Evolutionary conservation across 2,888 invertebrate genomes (phyloP).

Genomic region (Abrostola tripartita): DNA sequence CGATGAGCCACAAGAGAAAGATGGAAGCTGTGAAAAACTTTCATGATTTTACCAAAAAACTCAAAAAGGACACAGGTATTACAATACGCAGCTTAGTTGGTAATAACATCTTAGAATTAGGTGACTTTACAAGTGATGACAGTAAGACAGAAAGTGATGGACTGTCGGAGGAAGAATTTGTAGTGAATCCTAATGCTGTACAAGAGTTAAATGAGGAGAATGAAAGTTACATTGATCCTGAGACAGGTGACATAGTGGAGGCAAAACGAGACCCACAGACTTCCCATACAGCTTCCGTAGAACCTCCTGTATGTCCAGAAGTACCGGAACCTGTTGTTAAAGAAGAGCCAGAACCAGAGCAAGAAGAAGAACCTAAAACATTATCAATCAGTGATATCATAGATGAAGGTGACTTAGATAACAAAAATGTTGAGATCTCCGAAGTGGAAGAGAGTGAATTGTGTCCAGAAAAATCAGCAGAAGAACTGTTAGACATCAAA

Average conservation of each 20-base stretch:
- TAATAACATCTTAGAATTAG: slow-evolving; percentile 83
- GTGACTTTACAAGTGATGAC: slow-evolving; percentile 84
- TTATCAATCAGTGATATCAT: slow-evolving; percentile 86
- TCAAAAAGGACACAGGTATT: slow-evolving; percentile 86
- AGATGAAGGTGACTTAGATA: slow-evolving; percentile 82
- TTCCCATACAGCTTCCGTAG: slow-evolving; percentile 42
- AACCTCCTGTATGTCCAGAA: slow-evolving; percentile 36
- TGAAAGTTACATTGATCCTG: slow-evolving; percentile 86
- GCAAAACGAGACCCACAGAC: slow-evolving; percentile 55
- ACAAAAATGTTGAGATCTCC: slow-evolving; percentile 85
- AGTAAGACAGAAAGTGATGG: slow-evolving; percentile 84
- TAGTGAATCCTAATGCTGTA: slow-evolving; percentile 83
- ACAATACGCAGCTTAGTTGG: slow-evolving; percentile 84
- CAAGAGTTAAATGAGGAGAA: slow-evolving; percentile 82
- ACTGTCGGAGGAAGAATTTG: slow-evolving; percentile 84
- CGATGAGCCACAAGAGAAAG: slow-evolving; percentile 85
- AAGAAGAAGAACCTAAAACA: slow-evolving; percentile 73
- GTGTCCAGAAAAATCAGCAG: slow-evolving; percentile 79
- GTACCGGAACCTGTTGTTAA: slow-evolving; percentile 41
- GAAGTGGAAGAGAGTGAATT: slow-evolving; percentile 83
- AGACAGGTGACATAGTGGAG: slow-evolving; percentile 84
- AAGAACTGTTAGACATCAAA: slow-evolving; percentile 79
- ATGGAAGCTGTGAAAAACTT: slow-evolving; percentile 86
- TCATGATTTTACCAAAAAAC: slow-evolving; percentile 86
- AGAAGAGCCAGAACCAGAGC: slow-evolving; percentile 46